These are phyloP conservation scores for Diarsia dahlii DNA, from an alignment of 2,888 invertebrate genomes.

Conservation along the genomic window DNA sequence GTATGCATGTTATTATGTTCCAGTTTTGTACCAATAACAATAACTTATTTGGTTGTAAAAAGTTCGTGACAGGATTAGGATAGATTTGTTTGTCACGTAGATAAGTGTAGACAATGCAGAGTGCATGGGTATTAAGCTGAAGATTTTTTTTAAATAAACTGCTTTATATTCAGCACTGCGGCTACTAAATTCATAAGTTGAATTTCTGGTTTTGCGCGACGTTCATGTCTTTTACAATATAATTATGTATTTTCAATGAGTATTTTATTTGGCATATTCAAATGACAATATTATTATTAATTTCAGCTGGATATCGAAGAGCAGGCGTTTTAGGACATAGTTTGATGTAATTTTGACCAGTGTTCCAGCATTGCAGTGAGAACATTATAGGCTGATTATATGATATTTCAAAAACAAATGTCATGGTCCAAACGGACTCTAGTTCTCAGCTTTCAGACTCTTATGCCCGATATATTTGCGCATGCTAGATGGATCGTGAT, in stretches of 20 bases:
- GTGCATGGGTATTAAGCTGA: not conserved
- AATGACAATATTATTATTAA: not conserved
- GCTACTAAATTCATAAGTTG: too few species aligned
- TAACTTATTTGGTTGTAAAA: not conserved
- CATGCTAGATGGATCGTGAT: slow-evolving; percentile 19
- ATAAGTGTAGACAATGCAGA: not conserved
- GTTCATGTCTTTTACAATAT: not conserved
- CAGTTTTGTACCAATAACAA: not conserved
- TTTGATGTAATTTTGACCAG: not conserved
- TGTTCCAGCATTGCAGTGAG: not conserved
- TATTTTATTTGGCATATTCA: not conserved
- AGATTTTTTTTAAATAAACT: too few species aligned
- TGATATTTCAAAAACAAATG: not conserved
- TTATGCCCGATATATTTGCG: not conserved
- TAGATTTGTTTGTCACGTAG: not conserved
- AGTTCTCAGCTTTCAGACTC: not conserved
- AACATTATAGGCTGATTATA: not conserved
- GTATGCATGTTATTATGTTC: not conserved
- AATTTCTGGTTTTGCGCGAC: too few species aligned
- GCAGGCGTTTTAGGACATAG: not conserved
- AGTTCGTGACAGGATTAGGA: not conserved
- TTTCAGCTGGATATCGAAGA: not conserved
- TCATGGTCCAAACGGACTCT: not conserved
- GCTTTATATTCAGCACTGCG: too few species aligned
- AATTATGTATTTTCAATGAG: not conserved